These are phyloP conservation scores for Melanotus villosus DNA, from an alignment of 2,888 invertebrate species.

Conservation along the genomic window DNA sequence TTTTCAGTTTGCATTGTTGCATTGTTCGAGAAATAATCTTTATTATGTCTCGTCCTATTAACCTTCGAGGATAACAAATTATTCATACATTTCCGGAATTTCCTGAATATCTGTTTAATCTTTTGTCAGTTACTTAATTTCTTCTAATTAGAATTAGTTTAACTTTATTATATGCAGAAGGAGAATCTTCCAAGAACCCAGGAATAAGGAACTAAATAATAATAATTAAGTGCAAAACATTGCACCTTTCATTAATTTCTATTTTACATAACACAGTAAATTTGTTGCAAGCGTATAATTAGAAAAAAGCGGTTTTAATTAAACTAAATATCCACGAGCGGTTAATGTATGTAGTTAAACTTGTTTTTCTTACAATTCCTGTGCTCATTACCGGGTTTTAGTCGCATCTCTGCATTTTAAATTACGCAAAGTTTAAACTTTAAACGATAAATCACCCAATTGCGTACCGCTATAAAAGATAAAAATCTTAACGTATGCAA, in stretches of 20 bases:
- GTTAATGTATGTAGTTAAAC: not conserved
- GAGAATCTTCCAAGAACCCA: no score
- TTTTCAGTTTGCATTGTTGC: slow-evolving; percentile 20
- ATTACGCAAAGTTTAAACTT: not conserved
- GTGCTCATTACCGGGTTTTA: slow-evolving; percentile 13
- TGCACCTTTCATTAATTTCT: not conserved
- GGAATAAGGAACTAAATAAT: no score
- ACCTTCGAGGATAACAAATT: slow-evolving; percentile 3
- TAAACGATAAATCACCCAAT: slow-evolving; percentile 11
- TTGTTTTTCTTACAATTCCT: not conserved
- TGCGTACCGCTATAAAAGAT: slow-evolving; percentile 18
- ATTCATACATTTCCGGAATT: not conserved
- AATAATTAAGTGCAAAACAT: no score
- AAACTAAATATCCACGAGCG: slow-evolving; percentile 3
- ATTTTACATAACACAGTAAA: slow-evolving; percentile 17
- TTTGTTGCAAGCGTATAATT: slow-evolving; percentile 2
- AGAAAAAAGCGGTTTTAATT: slow-evolving; percentile 5
- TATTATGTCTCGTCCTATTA: slow-evolving; percentile 15
- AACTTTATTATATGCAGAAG: no score
- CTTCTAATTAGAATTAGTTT: no score
- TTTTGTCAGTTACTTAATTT: no score
- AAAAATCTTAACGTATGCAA: slow-evolving; percentile 6
- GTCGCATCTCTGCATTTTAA: not conserved
- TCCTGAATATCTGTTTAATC: no score
- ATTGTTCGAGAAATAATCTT: not conserved